Conservation (phyloP, 2,113 vertebrate genomes). For the Tragelaphus strepsiceros region DNA sequence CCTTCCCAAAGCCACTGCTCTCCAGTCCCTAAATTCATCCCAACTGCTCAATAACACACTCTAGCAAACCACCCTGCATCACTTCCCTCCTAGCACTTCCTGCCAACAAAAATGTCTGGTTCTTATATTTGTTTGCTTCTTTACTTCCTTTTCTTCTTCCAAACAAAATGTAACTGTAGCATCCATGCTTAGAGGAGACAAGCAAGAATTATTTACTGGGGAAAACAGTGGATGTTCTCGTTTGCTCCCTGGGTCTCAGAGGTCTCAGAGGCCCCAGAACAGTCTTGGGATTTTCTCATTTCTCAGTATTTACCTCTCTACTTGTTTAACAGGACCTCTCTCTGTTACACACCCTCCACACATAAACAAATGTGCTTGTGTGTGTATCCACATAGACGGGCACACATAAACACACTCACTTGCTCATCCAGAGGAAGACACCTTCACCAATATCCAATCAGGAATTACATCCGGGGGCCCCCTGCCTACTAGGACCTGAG, state of each 20-base stretch:
- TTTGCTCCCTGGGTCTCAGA: neutral
- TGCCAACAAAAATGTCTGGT: fast-evolving
- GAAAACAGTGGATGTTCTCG: neutral
- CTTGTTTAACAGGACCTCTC: neutral
- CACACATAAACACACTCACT: neutral
- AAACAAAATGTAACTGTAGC: neutral
- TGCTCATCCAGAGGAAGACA: neutral
- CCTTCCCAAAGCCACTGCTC: neutral
- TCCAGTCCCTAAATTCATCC: neutral
- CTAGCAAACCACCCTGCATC: fast-evolving
- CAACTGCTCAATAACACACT: fast-evolving
- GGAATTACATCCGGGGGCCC: fast-evolving
- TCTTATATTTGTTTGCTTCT: neutral
- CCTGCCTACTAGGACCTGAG: fast-evolving
- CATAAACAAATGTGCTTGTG: neutral
- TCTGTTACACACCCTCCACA: neutral
- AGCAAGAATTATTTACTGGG: neutral
- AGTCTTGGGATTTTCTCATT: neutral
- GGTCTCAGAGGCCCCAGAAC: neutral
- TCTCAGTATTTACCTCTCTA: neutral
- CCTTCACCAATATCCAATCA: neutral
- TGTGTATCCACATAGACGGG: fast-evolving
- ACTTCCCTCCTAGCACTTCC: neutral
- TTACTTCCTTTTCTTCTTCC: neutral
- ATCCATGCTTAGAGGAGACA: neutral